Percentiles rank a stretch among this genome's conserved stretches.
Evolutionary conservation across 2,113 vertebrate genomes (phyloP).

Genomic region (Nothoprocta pentlandii): DNA sequence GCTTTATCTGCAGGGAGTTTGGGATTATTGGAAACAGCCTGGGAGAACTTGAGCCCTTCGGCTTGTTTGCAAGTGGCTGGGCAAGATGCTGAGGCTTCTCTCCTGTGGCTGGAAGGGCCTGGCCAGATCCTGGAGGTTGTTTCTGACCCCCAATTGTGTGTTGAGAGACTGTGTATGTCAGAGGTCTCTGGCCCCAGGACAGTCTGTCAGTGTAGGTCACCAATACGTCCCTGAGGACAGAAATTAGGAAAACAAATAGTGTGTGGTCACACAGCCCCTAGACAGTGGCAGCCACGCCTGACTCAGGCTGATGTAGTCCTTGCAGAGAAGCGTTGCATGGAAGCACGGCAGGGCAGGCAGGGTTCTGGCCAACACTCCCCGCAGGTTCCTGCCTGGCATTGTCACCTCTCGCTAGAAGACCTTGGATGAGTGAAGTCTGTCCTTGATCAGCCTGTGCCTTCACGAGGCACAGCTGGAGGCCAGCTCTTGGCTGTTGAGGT

Average conservation of each 20-base stretch:
- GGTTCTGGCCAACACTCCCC: not conserved
- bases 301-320: fast-evolving
- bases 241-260: not conserved
- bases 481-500: not conserved
- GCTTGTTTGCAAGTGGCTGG: slow-evolving; percentile 7
- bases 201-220: not conserved
- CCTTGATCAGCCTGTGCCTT: not conserved
- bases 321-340: not conserved
- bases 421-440: not conserved
- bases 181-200: not conserved
- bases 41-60: not conserved
- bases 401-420: not conserved
- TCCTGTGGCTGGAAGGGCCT: not conserved
- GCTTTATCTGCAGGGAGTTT: not conserved
- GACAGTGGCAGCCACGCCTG: fast-evolving
- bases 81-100: not conserved
- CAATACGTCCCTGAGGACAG: not conserved
- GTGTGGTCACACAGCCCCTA: not conserved
- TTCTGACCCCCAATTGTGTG: not conserved
- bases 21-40: not conserved
- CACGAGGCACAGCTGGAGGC: not conserved
- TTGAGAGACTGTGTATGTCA: not conserved
- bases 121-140: not conserved
- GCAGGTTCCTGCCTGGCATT: not conserved
- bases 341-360: not conserved